Conservation (phyloP, 30 jellyfish, hydroid and myxozoan genomes). For the Aurelia aurita complex sp. Pacific region DNA sequence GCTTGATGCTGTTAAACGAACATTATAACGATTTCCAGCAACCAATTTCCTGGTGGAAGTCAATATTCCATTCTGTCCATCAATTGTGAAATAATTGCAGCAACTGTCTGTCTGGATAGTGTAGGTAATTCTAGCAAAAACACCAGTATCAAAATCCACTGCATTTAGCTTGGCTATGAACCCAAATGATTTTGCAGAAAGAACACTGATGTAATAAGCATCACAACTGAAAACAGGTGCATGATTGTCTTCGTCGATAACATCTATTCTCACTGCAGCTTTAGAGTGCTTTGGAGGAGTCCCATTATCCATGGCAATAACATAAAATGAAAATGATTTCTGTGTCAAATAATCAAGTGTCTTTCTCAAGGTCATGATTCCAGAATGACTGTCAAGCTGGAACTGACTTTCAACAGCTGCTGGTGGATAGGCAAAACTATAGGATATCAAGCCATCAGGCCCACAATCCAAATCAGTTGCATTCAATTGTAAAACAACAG, state of each 20-base stretch:
- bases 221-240: conserved; percentile 40
- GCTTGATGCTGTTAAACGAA: conserved; percentile 49
- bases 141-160: conserved; percentile 72
- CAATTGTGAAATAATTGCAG: conserved; percentile 31
- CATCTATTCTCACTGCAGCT: conserved; percentile 17
- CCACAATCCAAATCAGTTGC: conserved; percentile 60
- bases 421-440: conserved; percentile 19
- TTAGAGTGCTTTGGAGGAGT: conserved; percentile 34
- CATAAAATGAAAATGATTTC: conserved; percentile 26
- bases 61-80: conserved; percentile 24
- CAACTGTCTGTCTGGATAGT: conserved; percentile 38
- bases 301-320: conserved; percentile 52
- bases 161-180: conserved; percentile 43
- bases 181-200: conserved; percentile 35
- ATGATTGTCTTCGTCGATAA: conserved; percentile 49
- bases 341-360: conserved; percentile 10
- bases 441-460: conserved; percentile 36
- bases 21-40: conserved; percentile 20
- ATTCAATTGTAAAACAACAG: conserved; percentile 10
- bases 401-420: conserved; percentile 4
- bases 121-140: conserved; percentile 27
- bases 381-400: conserved; percentile 2
- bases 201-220: background rate
- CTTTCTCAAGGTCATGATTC: conserved; percentile 9
- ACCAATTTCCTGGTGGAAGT: conserved; percentile 10